Conservation (phyloP, 2,888 invertebrate genomes). For the Pyrrhia umbra region DNA sequence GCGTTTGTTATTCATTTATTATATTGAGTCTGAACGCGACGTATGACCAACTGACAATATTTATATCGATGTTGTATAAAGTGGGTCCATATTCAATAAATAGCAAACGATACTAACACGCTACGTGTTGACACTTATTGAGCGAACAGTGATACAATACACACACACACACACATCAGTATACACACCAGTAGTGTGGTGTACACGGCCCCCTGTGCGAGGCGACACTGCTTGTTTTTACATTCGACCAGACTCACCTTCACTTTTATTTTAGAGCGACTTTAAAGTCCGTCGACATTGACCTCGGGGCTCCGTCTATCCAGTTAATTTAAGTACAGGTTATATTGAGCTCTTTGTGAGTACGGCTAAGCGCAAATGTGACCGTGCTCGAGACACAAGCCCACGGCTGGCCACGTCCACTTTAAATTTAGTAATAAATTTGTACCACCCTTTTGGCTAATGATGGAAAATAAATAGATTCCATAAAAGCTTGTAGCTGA, state of each 20-base stretch:
- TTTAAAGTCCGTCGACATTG: not conserved
- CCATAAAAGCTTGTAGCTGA: constrained; percentile 32
- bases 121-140: constrained; percentile 1
- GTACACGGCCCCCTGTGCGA: not conserved
- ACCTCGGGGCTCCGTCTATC: not conserved
- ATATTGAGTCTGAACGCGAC: too few species aligned
- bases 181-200: not conserved
- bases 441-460: constrained; percentile 31
- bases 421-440: constrained; percentile 38
- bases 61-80: not conserved
- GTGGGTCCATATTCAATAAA: not conserved
- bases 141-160: not conserved
- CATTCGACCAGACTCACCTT: not conserved
- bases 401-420: not conserved
- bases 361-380: not conserved
- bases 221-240: not conserved
- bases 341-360: not conserved
- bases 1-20: too few species aligned
- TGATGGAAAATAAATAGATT: constrained; percentile 53
- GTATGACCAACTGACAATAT: not conserved
- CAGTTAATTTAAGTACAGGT: not conserved
- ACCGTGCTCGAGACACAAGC: not conserved
- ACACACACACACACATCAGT: not conserved
- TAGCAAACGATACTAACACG: not conserved
- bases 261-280: not conserved